phyloP scores from a whole-genome alignment of 2,888 invertebrate genomes.

The Lysandra coridon region DNA sequence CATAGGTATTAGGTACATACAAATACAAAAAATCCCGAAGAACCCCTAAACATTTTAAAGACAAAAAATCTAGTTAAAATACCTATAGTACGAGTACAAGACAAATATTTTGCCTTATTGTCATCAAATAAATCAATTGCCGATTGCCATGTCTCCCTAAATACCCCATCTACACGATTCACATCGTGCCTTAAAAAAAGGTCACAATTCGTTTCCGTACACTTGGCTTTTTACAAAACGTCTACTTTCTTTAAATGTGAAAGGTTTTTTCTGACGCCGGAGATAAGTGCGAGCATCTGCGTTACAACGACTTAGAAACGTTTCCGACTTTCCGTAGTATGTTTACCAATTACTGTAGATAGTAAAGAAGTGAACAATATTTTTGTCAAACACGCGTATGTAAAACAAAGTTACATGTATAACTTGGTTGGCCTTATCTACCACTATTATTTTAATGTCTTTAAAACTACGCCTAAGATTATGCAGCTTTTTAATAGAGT shows the following conservation, averaged over 20 bases:
- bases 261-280: not conserved
- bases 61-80: too few relatives aligned
- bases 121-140: not conserved
- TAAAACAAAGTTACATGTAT: too few relatives aligned
- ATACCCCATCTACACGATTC: slow-evolving; percentile 40
- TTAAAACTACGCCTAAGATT: too few relatives aligned
- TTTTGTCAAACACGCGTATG: too few relatives aligned
- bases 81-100: not conserved
- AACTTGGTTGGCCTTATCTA: not conserved
- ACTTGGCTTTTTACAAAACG: slow-evolving; percentile 44
- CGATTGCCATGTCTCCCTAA: not conserved
- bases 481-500: too few relatives aligned
- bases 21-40: too few relatives aligned
- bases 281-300: slow-evolving; percentile 7
- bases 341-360: not conserved
- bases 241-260: slow-evolving; percentile 40
- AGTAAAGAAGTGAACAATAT: not conserved
- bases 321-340: not conserved
- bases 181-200: slow-evolving; percentile 43
- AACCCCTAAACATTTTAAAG: too few relatives aligned
- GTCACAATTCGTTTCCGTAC: slow-evolving; percentile 41
- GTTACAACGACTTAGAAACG: not conserved
- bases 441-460: too few relatives aligned
- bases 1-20: too few relatives aligned
- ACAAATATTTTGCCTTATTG: not conserved